These are phyloP conservation scores for Psammodynastes pulverulentus DNA, from an alignment of 2,113 vertebrate genomes.

Conservation along the genomic window DNA sequence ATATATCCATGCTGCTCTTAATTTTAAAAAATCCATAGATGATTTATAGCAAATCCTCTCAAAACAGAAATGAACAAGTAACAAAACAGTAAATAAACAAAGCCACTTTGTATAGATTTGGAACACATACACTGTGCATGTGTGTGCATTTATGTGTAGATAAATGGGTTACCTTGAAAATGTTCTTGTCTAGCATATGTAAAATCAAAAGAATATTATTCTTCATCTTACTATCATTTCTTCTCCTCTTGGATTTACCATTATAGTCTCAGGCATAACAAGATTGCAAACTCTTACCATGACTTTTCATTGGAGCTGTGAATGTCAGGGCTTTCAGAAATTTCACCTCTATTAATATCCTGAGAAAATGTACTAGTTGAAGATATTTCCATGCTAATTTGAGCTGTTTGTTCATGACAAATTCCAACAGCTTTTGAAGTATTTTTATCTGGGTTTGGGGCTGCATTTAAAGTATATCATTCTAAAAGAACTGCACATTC, in stretches of 20 bases:
- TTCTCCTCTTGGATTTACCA: slow-evolving; percentile 6
- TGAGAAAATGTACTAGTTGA: slow-evolving; percentile 31
- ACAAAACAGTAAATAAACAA: background rate
- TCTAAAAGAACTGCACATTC: slow-evolving; percentile 9
- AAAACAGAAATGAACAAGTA: background rate
- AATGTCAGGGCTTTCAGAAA: slow-evolving; percentile 27
- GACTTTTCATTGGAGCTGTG: background rate
- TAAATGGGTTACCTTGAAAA: background rate
- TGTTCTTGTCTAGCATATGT: slow-evolving; percentile 15
- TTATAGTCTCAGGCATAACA: slow-evolving; percentile 13
- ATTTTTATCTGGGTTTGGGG: slow-evolving; percentile 12
- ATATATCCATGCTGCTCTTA: background rate
- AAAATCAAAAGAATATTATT: background rate
- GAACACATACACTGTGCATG: background rate
- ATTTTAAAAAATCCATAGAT: background rate
- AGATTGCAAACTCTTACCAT: background rate
- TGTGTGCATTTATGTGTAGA: background rate
- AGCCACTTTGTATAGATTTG: slow-evolving; percentile 6
- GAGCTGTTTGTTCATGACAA: slow-evolving; percentile 26
- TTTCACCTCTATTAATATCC: slow-evolving; percentile 18
- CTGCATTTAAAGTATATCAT: slow-evolving; percentile 21
- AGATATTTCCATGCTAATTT: slow-evolving; percentile 25
- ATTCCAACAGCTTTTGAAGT: slow-evolving; percentile 29
- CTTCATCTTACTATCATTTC: slow-evolving; percentile 19
- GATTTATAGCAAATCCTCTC: background rate